phyloP scores from a whole-genome alignment of 2,888 invertebrate genomes.

The Sphaerophoria rueppellii region DNA sequence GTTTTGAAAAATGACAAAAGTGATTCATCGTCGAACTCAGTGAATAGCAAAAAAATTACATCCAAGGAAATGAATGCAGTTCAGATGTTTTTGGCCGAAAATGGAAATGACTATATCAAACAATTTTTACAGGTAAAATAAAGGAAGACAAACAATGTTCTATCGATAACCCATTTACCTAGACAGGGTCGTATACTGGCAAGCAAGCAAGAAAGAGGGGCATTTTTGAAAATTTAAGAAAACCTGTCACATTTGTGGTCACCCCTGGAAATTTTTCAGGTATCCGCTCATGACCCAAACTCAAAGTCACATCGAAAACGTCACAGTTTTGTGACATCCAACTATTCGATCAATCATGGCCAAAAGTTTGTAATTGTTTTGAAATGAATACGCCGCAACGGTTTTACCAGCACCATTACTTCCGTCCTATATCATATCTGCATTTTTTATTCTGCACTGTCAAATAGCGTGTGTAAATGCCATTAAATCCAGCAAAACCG shows the following conservation, averaged over 20 bases:
- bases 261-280: background rate
- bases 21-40: slow-evolving; percentile 21
- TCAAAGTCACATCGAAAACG: background rate
- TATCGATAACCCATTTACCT: background rate
- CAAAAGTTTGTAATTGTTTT: slow-evolving; percentile 42
- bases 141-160: background rate
- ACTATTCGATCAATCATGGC: slow-evolving; percentile 48
- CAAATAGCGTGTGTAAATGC: slow-evolving; percentile 50
- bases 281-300: background rate
- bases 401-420: background rate
- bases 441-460: slow-evolving; percentile 28
- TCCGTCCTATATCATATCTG: slow-evolving; percentile 5
- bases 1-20: slow-evolving; percentile 35
- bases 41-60: slow-evolving; percentile 81
- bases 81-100: slow-evolving; percentile 85
- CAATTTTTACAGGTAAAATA: slow-evolving; percentile 86
- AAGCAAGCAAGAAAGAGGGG: background rate
- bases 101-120: slow-evolving; percentile 86
- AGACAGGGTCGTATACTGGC: background rate
- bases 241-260: no score
- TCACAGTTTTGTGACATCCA: slow-evolving; percentile 1
- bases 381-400: slow-evolving; percentile 32
- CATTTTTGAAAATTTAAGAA: no score
- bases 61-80: slow-evolving; percentile 85
- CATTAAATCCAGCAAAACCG: slow-evolving; percentile 35